Percentiles rank a stretch among this genome's conserved stretches.
Evolutionary conservation across 2,113 vertebrate species (phyloP).

Genomic region (Prolemur simus): DNA sequence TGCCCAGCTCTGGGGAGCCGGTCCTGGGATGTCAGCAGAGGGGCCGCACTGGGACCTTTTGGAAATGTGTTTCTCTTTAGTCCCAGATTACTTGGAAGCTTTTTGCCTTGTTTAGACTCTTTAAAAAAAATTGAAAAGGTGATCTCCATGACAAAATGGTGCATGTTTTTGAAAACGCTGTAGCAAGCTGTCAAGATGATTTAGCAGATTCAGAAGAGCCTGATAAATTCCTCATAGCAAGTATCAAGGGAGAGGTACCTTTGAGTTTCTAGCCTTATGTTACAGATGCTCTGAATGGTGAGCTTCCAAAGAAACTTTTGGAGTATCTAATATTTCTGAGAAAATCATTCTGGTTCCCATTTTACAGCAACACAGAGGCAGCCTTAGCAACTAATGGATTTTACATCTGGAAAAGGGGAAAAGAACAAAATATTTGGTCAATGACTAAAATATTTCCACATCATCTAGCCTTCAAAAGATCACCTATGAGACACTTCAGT

Average conservation of each 20-base stretch:
- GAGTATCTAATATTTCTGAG: slow-evolving; percentile 77
- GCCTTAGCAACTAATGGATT: slow-evolving; percentile 77
- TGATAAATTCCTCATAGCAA: slow-evolving; percentile 67
- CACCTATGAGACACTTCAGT: slow-evolving; percentile 67
- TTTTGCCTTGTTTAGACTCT: slow-evolving; percentile 57
- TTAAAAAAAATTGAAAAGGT: slow-evolving; percentile 39
- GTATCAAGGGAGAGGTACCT: slow-evolving; percentile 66
- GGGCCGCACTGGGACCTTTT: background rate
- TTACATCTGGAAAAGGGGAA: slow-evolving; percentile 74
- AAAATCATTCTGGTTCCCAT: slow-evolving; percentile 70
- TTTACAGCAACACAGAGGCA: slow-evolving; percentile 75
- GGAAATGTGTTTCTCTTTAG: slow-evolving; percentile 70
- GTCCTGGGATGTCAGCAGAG: background rate
- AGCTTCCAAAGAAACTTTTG: slow-evolving; percentile 74
- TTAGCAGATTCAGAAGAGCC: slow-evolving; percentile 67
- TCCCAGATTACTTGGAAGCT: slow-evolving; percentile 55
- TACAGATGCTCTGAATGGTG: slow-evolving; percentile 65
- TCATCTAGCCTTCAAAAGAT: slow-evolving; percentile 66
- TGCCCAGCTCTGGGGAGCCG: background rate
- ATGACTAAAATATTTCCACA: slow-evolving; percentile 76
- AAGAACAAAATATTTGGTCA: slow-evolving; percentile 74
- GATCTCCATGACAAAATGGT: slow-evolving; percentile 65
- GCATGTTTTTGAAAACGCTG: slow-evolving; percentile 52
- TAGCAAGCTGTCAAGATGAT: slow-evolving; percentile 58
- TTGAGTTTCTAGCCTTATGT: slow-evolving; percentile 63